Evolutionary conservation across 2,888 invertebrate genomes (phyloP), one percentile per base, ranked within the genome.

Genomic region (Sarcophaga rosellei): DNA sequence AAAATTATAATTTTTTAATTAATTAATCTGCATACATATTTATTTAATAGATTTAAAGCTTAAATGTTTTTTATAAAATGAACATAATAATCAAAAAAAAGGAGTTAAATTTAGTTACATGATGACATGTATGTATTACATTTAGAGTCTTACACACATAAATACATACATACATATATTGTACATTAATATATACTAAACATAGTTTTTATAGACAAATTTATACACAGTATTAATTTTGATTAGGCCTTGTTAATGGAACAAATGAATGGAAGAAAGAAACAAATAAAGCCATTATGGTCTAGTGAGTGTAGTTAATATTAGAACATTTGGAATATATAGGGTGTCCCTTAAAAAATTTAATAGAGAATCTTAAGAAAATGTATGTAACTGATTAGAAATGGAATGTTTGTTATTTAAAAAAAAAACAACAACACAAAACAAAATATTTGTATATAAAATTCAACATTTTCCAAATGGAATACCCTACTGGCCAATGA

Each of bases 191-290:
- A 35, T 35, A 47, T 15, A 61, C 77, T 61, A 25, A 25, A 21
- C 53, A 69, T 21, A 21, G 4, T 62, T 35, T 20, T 21, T 62
- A 47, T 74, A 80, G 73, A 74, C 35, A 74, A 15, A 68, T 74
- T 73, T 66, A 45, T 66, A 63, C 47, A 68, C 17, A 61, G 21
- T 80, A 80, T 66, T 74, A 47, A 35, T 80, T 74, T 68, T 80
- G 45, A 80, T 80, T 80, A 74, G 8, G 45, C 45, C 23, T 59
- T 61, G 66, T 25, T 73, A 45, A 61, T 61, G 80, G 59, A 73
- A 59, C 21, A 63, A 65, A 72, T 53, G 17, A 59, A 69, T 76
- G 53, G 61, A 57, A 72, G 57, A 69, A 69, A 47, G 5, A 47
- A 17, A 53, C 53, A 53, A 53, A 53, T 15, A 15, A 53, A 53